A percentile compares a stretch with the other conserved stretches of the same genome.
Conservation (phyloP, 1,140 invertebrate genomes). For the Whitmania pigra region DNA sequence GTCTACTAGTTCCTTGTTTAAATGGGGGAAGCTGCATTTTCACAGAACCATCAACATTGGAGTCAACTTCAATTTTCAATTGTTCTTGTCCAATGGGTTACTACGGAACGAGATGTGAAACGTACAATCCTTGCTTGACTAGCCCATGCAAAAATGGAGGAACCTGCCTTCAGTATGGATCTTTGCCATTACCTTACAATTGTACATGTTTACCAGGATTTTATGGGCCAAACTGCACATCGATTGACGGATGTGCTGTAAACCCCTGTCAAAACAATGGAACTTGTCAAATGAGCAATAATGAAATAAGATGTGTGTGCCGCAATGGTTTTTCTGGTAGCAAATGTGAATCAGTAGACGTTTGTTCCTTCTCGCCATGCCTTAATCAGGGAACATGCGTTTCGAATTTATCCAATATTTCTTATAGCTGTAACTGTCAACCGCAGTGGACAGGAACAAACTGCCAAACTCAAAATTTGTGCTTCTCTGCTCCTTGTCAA, state of each 20-base stretch:
- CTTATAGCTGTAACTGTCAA: constrained; percentile 19
- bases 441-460: constrained; percentile 13
- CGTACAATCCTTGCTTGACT: constrained; percentile 46
- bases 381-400: constrained; percentile 26
- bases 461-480: constrained; percentile 29
- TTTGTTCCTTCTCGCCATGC: constrained; percentile 53
- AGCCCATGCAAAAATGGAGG: constrained; percentile 35
- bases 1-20: constrained; percentile 27
- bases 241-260: background rate
- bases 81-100: constrained; percentile 24
- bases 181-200: constrained; percentile 4
- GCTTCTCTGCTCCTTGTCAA: constrained; percentile 27
- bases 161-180: constrained; percentile 26
- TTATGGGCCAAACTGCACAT: constrained; percentile 19
- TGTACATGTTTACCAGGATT: constrained; percentile 19
- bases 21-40: constrained; percentile 21
- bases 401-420: background rate
- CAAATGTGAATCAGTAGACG: constrained; percentile 69
- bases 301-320: constrained; percentile 57
- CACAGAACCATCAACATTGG: constrained; percentile 15
- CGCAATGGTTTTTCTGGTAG: constrained; percentile 48
- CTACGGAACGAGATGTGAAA: constrained; percentile 22
- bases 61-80: constrained; percentile 11
- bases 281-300: constrained; percentile 34
- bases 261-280: constrained; percentile 26